phyloP scores from a whole-genome alignment of 1,140 invertebrate genomes.

The Lasioglossum baleicum region DNA sequence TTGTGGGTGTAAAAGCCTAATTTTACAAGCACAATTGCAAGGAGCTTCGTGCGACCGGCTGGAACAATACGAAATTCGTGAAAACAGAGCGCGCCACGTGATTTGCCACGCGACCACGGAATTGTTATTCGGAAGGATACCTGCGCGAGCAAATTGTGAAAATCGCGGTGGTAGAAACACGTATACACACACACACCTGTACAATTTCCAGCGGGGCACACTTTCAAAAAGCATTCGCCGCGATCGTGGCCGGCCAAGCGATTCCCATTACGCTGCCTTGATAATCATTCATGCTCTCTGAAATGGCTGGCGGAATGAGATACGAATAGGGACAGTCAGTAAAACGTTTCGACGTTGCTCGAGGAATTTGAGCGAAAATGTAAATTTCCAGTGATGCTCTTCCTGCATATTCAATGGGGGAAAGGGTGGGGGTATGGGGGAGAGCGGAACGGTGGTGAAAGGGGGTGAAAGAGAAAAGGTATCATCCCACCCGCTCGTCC shows the following conservation, averaged over 20 bases:
- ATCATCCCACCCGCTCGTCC: constrained; percentile 35
- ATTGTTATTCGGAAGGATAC: too few species aligned
- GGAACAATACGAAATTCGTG: too few species aligned
- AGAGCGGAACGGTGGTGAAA: not conserved
- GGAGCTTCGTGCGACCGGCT: too few species aligned
- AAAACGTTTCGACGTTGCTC: constrained; percentile 45
- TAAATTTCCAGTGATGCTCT: constrained; percentile 51
- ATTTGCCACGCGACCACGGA: too few species aligned
- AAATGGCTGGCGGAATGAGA: constrained; percentile 25
- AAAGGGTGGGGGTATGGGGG: not conserved
- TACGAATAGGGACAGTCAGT: constrained; percentile 37
- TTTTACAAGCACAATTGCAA: too few species aligned
- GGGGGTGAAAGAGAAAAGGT: constrained; percentile 22
- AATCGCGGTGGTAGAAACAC: too few species aligned
- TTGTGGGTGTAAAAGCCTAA: too few species aligned
- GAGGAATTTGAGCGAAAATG: constrained; percentile 46
- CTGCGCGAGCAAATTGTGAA: too few species aligned
- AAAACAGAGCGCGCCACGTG: too few species aligned
- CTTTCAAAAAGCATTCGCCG: too few species aligned
- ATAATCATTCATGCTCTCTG: constrained; percentile 26
- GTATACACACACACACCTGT: too few species aligned
- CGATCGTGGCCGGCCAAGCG: not conserved
- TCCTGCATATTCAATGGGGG: constrained; percentile 53
- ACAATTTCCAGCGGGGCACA: too few species aligned
- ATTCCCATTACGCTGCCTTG: constrained; percentile 16